These are phyloP conservation scores for Calliopsis andreniformis DNA, from an alignment of 1,140 invertebrate species.

Conservation along the genomic window DNA sequence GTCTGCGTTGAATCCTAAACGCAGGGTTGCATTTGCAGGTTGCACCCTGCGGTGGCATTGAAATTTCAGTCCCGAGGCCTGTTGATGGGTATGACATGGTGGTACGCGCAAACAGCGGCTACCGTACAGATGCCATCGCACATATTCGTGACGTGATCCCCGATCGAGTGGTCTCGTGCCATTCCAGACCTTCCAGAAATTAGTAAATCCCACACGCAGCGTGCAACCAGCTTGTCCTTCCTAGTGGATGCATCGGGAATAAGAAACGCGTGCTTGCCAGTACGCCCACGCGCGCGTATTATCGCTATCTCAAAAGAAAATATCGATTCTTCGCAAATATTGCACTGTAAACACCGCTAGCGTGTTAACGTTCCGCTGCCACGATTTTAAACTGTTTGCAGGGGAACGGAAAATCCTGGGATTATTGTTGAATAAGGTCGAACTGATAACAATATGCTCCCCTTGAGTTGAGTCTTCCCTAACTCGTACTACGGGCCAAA, in stretches of 20 bases:
- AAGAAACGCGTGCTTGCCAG: conserved; percentile 53
- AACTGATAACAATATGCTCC: not conserved
- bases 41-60: conserved; percentile 6
- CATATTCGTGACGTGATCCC: conserved; percentile 60
- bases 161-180: conserved; percentile 55
- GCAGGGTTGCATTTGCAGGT: conserved; percentile 30
- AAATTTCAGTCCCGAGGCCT: conserved; percentile 27
- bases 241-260: conserved; percentile 55
- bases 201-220: conserved; percentile 61
- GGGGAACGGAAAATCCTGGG: not conserved
- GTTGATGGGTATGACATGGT: conserved; percentile 10
- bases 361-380: conserved; percentile 25
- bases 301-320: conserved; percentile 28
- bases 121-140: conserved; percentile 56
- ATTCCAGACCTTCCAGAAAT: conserved; percentile 61
- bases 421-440: conserved; percentile 25
- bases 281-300: conserved; percentile 24
- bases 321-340: conserved; percentile 30
- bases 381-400: conserved; percentile 4
- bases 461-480: no score
- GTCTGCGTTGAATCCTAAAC: not conserved
- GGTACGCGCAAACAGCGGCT: conserved; percentile 19
- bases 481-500: no score
- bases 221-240: conserved; percentile 46
- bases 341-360: conserved; percentile 10